Base-by-base conservation (phyloP, 37 sponge, comb jelly and placozoan genomes). In the Lycopodina hypogea region DNA sequence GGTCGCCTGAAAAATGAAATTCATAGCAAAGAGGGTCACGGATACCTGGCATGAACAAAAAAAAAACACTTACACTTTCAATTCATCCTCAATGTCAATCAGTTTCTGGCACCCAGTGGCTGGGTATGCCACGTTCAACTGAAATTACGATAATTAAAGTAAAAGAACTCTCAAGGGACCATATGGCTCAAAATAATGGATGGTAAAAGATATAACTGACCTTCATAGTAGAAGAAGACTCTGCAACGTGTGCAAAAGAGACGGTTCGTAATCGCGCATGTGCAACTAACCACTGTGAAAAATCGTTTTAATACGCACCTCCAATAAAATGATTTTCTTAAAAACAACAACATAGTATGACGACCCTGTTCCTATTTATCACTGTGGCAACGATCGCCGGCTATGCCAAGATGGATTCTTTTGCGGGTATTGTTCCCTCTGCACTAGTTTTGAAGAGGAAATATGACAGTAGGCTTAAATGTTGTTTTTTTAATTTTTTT, bases 61-160 rank as follows among this genome's bases (percentile, higher is more conserved):
- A n/a, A n/a, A n/a, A n/a, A 45, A 23, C 45, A 87, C 98, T 89
- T 83, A 94, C 98, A 92, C 84, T 67, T 87, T 91, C 9, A 78
- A 73, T 69, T 94, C 96, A 71, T 97, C 98, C 23, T 99, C 99
- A 14, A 99, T 90, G 30, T 99, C 95, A 0, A 99, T 76, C 60
- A 96, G 84, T 63, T 96, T 99, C 80, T 99, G 99, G 65, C 92
- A 89, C 23, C 99, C 99, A n/a, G 97, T 99, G 28, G 95, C 95
- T 3, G 99, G 99, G 70, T 76, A 96, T 7, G 96, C 88, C 30
- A 99, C 90, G 74, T 99, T 99, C 42, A 99, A 84, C 99, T 96
- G 50, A 0, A 78, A 18, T 7, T 22, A 56, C n/a, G 50, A 40
- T 26, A 63, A 32, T 69, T 28, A 58, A 38, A 69, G 23, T 68